Evolutionary conservation across 2,888 invertebrate genomes (phyloP), one percentile per base, ranked within the genome.

Genomic region (Drosophila ustulata): DNA sequence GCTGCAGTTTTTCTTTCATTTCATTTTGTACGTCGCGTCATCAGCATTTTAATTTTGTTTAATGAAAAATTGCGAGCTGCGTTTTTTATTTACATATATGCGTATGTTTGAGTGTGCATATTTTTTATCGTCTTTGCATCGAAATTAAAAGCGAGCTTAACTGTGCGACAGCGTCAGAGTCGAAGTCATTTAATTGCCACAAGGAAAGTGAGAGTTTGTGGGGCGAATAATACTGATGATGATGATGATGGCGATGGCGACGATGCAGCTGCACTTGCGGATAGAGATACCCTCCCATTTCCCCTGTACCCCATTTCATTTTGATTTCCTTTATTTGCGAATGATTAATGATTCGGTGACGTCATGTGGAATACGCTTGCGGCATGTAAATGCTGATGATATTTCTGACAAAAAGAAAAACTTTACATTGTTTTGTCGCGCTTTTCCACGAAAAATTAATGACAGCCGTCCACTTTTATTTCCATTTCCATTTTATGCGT

Each of bases 21-120:
- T n/a, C 11, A n/a, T 55, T 46, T 46, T 53, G 37, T 8, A 39
- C 73, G 62, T 73, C 66, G 88, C 77, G 66, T 76, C 75, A 81
- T 80, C 88, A 85, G 88, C 85, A 67, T 88, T 89, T 86, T 87
- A 87, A 84, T 86, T 88, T 86, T 76, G 73, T 68, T 78, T 75
- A 86, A 89, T 90, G 86, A 88, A 82, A 89, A 85, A 90, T 78
- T 67, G 78, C 66, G 72, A 73, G 67, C 26, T 55, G 32, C 26
- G 8, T 41, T 50, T 47, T 32, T 30, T 65, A 18, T 41, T 52
- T 7, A 45, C 43, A 7, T 23, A 26, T 26, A 25, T 30, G 18
- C 32, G 28, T 28, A 4, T 4, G 28, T 28, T 18, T 18, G 28
- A 5, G 34, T 34, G 37, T 4, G 37, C 37, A 37, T 37, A 26